phyloP scores from a whole-genome alignment of 2,797 vertebrate genomes.

The Aeoliscus strigatus region DNA sequence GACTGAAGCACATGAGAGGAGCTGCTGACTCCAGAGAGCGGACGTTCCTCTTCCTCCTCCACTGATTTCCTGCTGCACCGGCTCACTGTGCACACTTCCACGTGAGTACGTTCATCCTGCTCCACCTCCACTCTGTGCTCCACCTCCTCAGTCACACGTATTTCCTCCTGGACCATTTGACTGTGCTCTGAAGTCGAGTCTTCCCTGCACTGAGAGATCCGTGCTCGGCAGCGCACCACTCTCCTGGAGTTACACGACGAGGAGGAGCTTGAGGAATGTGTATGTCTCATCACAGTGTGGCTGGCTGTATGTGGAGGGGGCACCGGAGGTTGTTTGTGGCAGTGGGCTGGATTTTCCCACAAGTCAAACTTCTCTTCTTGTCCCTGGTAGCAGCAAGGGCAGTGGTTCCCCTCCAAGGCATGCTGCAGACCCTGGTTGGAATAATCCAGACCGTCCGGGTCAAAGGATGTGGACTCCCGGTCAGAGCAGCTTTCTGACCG shows the following conservation, averaged over 20 bases:
- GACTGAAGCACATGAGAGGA: slow-evolving; percentile 66
- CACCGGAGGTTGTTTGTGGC: slow-evolving; percentile 27
- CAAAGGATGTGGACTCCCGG: slow-evolving; percentile 70
- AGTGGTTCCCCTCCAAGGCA: slow-evolving; percentile 53
- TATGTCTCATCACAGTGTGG: slow-evolving; percentile 52
- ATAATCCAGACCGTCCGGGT: slow-evolving; percentile 69
- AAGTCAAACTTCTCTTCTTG: slow-evolving; percentile 74
- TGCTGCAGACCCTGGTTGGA: slow-evolving; percentile 61
- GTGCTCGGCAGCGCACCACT: slow-evolving; percentile 55
- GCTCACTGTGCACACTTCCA: slow-evolving; percentile 70
- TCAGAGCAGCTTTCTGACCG: slow-evolving; percentile 74
- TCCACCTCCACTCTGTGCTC: slow-evolving; percentile 60
- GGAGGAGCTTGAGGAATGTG: slow-evolving; percentile 70
- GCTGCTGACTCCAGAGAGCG: no score
- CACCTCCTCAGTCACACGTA: slow-evolving; percentile 61
- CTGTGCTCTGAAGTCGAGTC: slow-evolving; percentile 39
- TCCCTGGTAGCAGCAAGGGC: slow-evolving; percentile 69
- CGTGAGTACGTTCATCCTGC: slow-evolving; percentile 54
- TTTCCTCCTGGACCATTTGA: slow-evolving; percentile 58
- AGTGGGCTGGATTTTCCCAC: slow-evolving; percentile 84
- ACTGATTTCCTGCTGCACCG: slow-evolving; percentile 71
- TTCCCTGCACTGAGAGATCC: slow-evolving; percentile 26
- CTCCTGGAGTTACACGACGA: slow-evolving; percentile 67
- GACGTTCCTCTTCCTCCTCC: no score
- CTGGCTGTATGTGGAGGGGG: slow-evolving; percentile 39